Percentiles rank a stretch among this genome's conserved stretches.
phyloP scores from a whole-genome alignment of 2,113 vertebrate genomes.

The Dromaius novaehollandiae region DNA sequence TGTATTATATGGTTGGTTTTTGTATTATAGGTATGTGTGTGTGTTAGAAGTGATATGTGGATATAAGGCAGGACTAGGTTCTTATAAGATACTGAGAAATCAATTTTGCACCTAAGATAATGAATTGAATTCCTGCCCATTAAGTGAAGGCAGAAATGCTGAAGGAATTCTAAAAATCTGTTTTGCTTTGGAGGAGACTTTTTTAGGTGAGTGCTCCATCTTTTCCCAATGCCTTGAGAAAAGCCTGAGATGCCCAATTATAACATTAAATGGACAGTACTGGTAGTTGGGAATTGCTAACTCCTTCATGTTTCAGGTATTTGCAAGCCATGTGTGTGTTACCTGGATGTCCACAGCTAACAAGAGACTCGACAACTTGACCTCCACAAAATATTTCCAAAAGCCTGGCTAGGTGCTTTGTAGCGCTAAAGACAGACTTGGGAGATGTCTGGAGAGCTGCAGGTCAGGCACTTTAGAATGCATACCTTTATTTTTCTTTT shows the following conservation, averaged over 20 bases:
- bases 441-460: background rate
- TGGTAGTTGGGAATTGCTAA: background rate
- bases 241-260: background rate
- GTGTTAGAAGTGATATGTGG: background rate
- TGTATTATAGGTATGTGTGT: background rate
- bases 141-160: background rate
- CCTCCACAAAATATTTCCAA: background rate
- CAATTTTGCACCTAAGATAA: background rate
- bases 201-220: background rate
- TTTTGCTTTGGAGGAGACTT: background rate
- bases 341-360: background rate
- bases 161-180: background rate
- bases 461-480: background rate
- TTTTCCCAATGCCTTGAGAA: background rate
- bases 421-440: background rate
- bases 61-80: background rate
- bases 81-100: background rate
- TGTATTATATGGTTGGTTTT: background rate
- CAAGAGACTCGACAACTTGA: background rate
- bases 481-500: background rate
- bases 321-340: background rate
- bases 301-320: background rate
- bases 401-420: background rate
- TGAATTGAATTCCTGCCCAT: background rate
- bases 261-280: background rate